Evolutionary conservation across 2,888 invertebrate genomes (phyloP), one percentile per base, ranked within the genome.

Genomic region (Macrosiphum euphorbiae): DNA sequence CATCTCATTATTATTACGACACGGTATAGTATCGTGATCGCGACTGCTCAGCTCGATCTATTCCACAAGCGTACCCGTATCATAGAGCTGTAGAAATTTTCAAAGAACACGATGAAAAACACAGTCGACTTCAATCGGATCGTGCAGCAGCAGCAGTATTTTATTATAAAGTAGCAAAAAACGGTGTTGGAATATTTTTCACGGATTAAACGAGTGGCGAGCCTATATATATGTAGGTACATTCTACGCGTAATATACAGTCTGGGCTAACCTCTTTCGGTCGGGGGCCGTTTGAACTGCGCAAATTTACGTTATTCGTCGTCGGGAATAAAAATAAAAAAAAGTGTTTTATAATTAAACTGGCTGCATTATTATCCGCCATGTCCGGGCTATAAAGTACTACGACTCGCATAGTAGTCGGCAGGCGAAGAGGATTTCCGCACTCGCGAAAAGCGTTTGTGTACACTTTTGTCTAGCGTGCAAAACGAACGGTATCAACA

Each of bases 321-420:
- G 28, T 7, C 8, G 35, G 44, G 24, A 20, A 90, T 47, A 10
- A 50, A 55, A 55, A 52, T 35, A 78, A 47, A 84, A 91, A 55
- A 52, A 58, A 92, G 61, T 35, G 86, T 92, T 92, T 92, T 92
- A 87, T 92, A 92, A 92, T 92, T 92, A 92, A 92, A 92, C 58
- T 7, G 28, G 26, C 92, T 50, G 26, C 35, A 16, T 55, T 55
- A 78, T 20, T 55, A 78, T 20, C 8, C 35, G 35, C 78, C 78
- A 20, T 78, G 52, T 55, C 52, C 20, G 28, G 84, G 41, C 55
- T 91, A 92, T 92, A 92, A 87, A 44, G 44, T 44, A 92, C 87
- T 61, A 91, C 35, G 55, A n/a, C 47, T 47, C 47, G 1, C 61
- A 61, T 86, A 13, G 50, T 1, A 13, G 52, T 13, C 61, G 50